phyloP scores from a whole-genome alignment of 2,888 invertebrate genomes.

The Hemistola chrysoprasaria region DNA sequence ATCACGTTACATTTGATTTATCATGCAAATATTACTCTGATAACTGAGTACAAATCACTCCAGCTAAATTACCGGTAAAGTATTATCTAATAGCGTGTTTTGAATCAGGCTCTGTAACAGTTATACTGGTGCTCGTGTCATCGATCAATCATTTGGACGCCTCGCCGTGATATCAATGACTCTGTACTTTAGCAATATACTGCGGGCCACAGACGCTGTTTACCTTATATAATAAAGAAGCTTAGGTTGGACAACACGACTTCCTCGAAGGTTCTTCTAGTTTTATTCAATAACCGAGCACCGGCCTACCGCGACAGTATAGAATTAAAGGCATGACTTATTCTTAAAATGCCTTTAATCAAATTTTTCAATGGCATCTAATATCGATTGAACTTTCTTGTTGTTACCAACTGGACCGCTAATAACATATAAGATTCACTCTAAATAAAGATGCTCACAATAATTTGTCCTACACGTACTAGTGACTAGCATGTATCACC shows the following conservation, averaged over 20 bases:
- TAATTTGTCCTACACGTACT: no score
- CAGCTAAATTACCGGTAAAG: slow-evolving; percentile 46
- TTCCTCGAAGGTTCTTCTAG: no score
- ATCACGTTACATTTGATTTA: slow-evolving; percentile 30
- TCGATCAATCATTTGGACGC: slow-evolving; percentile 64
- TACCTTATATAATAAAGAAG: slow-evolving; percentile 42
- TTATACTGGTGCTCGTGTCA: slow-evolving; percentile 24
- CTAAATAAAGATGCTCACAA: no score
- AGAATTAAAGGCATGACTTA: no score
- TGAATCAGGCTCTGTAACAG: slow-evolving; percentile 36
- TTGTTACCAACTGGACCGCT: no score
- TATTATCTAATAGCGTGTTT: slow-evolving; percentile 34
- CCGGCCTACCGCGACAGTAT: no score
- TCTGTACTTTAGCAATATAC: slow-evolving; percentile 27
- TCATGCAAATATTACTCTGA: slow-evolving; percentile 26
- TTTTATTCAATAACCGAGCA: no score
- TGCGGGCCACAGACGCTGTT: slow-evolving; percentile 28
- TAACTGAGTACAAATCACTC: slow-evolving; percentile 35
- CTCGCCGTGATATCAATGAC: slow-evolving; percentile 49
- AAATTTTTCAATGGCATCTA: no score
- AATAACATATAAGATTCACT: no score
- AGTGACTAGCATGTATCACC: no score
- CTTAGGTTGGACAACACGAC: slow-evolving; percentile 4
- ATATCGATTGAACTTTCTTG: no score
- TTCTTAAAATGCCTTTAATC: no score